Evolutionary conservation across 2,113 vertebrate genomes (phyloP).

Genomic region (Eulemur rufifrons): DNA sequence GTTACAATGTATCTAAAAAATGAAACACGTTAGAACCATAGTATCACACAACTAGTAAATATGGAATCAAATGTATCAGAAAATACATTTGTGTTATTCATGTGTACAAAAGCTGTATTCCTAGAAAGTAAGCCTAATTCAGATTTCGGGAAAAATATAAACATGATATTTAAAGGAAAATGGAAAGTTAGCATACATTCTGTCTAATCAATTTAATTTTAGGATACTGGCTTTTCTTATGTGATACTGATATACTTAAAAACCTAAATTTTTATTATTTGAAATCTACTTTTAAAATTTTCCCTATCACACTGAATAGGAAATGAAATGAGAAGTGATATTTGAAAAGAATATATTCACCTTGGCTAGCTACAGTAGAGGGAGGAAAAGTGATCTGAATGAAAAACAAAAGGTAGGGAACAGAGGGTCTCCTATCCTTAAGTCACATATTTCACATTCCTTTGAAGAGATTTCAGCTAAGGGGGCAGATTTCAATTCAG

Average conservation of each 20-base stretch:
- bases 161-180: constrained; percentile 3
- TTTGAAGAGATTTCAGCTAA: not conserved
- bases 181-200: not conserved
- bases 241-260: not conserved
- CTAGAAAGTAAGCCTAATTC: not conserved
- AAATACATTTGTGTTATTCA: not conserved
- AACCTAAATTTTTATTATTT: not conserved
- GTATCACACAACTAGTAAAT: not conserved
- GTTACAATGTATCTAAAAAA: not conserved
- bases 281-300: not conserved
- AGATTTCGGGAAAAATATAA: constrained; percentile 7
- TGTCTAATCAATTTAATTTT: constrained; percentile 13
- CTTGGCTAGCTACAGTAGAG: not conserved
- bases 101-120: not conserved
- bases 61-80: not conserved
- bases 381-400: not conserved
- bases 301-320: not conserved
- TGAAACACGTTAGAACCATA: not conserved
- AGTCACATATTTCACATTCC: not conserved
- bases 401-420: not conserved
- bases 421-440: not conserved
- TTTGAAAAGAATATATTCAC: not conserved
- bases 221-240: not conserved
- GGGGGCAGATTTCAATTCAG: not conserved
- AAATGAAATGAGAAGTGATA: not conserved